Base-by-base conservation (phyloP, 2,888 invertebrate genomes). In the Pherbina coryleti region DNA sequence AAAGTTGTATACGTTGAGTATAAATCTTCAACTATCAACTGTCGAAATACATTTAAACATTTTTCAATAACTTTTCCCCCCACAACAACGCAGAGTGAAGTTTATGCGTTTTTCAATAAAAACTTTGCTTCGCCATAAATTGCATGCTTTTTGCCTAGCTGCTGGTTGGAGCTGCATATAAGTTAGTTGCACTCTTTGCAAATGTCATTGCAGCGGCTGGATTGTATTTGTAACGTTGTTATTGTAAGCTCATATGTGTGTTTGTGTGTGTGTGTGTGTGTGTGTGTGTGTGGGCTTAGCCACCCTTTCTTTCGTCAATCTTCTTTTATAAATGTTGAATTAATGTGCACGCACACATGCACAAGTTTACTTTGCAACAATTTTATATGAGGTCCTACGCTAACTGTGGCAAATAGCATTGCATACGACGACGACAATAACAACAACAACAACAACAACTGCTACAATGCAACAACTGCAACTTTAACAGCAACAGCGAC, bases 271-370 rank as follows among this genome's bases (percentile, higher is more conserved):
- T 3, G n/a, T 17, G 2, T n/a, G n/a, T n/a, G n/a, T n/a, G n/a
- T 19, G 17, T 22, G 19, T 22, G 19, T 22, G 19, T 55, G 19
- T 9, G 9, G 55, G 2, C 8, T 22, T 5, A n/a, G 55, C 8
- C n/a, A 22, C 55, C 55, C 55, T 60, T 28, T 22, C 57, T 22
- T 25, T 28, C 57, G 22, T 22, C 66, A 67, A 31, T 17, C 25
- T 22, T 17, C 25, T 22, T 19, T 49, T 11, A 7, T 49, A 49
- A 22, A 69, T 49, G 69, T 69, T 49, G 69, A 69, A 69, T 69
- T 69, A 51, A 60, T 72, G 60, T 72, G 25, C 72, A 75, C 74
- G 74, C 74, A 75, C 34, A 75, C 74, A 66, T 75, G 74, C 28
- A 44, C 70, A 60, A 57, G 53, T 51, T 25, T 49, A 60, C 49